Evolutionary conservation across 2,797 vertebrate genomes (phyloP), one percentile per base, ranked within the genome.

Genomic region (Spondyliosoma cantharus): DNA sequence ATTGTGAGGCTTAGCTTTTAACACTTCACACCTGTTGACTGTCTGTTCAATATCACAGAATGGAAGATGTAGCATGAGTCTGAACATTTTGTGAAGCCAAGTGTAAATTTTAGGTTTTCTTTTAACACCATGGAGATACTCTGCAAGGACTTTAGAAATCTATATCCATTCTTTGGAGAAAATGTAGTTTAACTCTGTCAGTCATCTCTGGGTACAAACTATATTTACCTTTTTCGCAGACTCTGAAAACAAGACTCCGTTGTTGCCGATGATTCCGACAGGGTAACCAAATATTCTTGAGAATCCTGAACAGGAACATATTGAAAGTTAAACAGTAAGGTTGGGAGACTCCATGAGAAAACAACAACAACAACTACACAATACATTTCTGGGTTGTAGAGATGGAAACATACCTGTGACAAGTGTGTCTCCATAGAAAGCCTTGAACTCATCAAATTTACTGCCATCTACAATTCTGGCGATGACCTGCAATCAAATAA

Each of bases 391-490:
- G 9, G 11, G 37, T 16, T 61, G 46, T 3, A 65, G 20, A 50
- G 43, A 70, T 25, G 7, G 8, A 24, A 60, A 57, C 62, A 66
- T 93, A 99, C 98, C 98, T 96, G 98, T 99, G 72, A 99, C 93
- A 75, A 99, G 95, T 1, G 98, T 99, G 90, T 99, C 97, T 85
- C 98, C 98, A 83, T 99, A 99, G 43, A 99, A 96, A 37, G 97
- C 96, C 90, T 99, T 99, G 93, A 99, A 99, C 90, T 99, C 98
- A 84, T 95, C 96, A 93, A 99, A 99, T 94, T 93, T 98, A 94
- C 98, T 99, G 90, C 97, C 98, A n/a, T 99, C 98, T 63, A 99
- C 98, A 70, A 99, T 92, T 94, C 98, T 96, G 84, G 97, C 97
- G 59, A 99, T 98, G 71, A 99, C 97, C 98, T 99, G 89, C 50